phyloP scores from a whole-genome alignment of 1,140 invertebrate species.

The Drosophila arizonae region DNA sequence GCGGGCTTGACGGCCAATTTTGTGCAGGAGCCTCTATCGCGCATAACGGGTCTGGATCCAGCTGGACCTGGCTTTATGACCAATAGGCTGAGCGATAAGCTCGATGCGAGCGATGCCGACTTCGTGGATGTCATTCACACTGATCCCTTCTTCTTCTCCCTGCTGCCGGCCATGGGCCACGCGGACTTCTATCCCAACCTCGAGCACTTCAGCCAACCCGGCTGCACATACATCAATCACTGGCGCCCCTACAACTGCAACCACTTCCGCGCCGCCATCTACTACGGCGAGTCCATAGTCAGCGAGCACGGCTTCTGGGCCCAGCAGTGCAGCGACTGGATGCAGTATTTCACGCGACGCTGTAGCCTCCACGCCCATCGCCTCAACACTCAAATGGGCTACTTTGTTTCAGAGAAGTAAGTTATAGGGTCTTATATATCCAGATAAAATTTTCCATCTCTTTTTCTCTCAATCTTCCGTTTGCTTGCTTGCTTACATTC shows the following conservation, averaged over 20 bases:
- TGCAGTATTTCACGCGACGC: slow-evolving; percentile 62
- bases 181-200: slow-evolving; percentile 93
- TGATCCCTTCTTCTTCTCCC: slow-evolving; percentile 86
- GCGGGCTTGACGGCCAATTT: slow-evolving; percentile 90
- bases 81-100: slow-evolving; percentile 35
- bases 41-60: slow-evolving; percentile 80
- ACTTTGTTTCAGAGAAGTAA: slow-evolving; percentile 64
- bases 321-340: slow-evolving; percentile 66
- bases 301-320: slow-evolving; percentile 68
- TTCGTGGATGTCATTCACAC: slow-evolving; percentile 92
- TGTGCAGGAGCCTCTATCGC: slow-evolving; percentile 49
- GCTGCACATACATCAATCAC: slow-evolving; percentile 85
- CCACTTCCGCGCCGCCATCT: slow-evolving; percentile 84
- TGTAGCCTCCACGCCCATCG: slow-evolving; percentile 55
- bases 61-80: slow-evolving; percentile 72
- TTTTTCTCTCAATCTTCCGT: too few species aligned
- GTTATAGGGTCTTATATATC: background rate
- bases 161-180: slow-evolving; percentile 86
- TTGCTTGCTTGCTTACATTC: too few species aligned
- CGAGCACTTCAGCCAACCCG: slow-evolving; percentile 88
- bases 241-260: slow-evolving; percentile 83
- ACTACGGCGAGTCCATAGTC: slow-evolving; percentile 85
- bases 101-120: slow-evolving; percentile 85
- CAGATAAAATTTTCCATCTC: too few species aligned
- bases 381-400: slow-evolving; percentile 67